Conservation (phyloP, 2,797 vertebrate genomes). For the Tiaroga cobitis region DNA sequence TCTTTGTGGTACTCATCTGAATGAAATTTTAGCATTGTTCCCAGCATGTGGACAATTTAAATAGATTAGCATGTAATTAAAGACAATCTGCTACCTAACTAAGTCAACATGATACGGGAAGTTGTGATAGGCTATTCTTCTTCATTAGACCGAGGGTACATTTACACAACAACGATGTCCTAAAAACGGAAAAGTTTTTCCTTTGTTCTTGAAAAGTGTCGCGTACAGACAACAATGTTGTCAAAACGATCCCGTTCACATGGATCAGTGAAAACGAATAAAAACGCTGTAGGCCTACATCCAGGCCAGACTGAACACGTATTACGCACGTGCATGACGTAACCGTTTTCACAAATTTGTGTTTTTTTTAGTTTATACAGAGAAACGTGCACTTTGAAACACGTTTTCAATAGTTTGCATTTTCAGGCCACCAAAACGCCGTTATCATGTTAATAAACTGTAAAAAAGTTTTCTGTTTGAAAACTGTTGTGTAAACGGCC, state of each 20-base stretch:
- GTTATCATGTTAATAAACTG: too few species aligned
- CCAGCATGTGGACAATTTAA: slow-evolving; percentile 40
- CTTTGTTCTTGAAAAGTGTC: not conserved
- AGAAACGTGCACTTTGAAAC: too few species aligned
- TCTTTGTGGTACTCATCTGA: not conserved
- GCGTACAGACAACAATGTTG: not conserved
- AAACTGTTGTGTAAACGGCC: too few species aligned
- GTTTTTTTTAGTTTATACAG: too few species aligned
- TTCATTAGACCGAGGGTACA: not conserved
- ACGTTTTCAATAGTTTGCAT: too few species aligned
- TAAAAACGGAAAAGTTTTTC: not conserved
- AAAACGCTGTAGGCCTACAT: not conserved
- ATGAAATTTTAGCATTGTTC: slow-evolving; percentile 12
- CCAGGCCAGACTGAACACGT: too few species aligned
- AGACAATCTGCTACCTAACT: slow-evolving; percentile 18
- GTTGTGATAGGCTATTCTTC: not conserved
- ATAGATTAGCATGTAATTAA: slow-evolving; percentile 48
- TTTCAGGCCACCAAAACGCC: too few species aligned
- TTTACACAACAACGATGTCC: not conserved
- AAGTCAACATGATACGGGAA: slow-evolving; percentile 15
- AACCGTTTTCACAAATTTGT: not conserved
- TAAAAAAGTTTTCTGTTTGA: too few species aligned
- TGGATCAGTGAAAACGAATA: not conserved
- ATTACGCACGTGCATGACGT: not conserved
- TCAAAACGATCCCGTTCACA: not conserved